Percentiles rank a stretch among this genome's conserved stretches.
These are phyloP conservation scores for Eospalax fontanierii DNA, from an alignment of 2,797 vertebrate species.

Conservation along the genomic window DNA sequence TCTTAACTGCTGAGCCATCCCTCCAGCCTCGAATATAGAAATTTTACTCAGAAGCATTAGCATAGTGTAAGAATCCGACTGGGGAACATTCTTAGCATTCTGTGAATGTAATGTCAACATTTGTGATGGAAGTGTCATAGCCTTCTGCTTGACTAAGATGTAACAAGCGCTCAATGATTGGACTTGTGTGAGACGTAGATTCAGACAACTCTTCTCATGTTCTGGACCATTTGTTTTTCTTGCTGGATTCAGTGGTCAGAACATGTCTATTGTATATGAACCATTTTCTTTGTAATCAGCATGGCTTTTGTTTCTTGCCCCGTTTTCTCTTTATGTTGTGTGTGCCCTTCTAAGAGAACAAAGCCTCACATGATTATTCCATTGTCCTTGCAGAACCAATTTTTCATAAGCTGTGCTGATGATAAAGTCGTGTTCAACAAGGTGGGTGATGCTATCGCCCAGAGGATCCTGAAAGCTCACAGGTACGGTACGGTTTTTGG, in stretches of 20 bases:
- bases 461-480: constrained; percentile 94
- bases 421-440: constrained; percentile 96
- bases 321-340: not conserved
- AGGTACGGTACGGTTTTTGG: no score
- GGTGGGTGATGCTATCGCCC: constrained; percentile 95
- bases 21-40: not conserved
- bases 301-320: not conserved
- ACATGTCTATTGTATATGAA: not conserved
- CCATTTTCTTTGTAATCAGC: not conserved
- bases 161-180: not conserved
- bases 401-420: constrained; percentile 98
- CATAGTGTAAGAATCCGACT: not conserved
- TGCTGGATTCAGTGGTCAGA: not conserved
- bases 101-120: not conserved
- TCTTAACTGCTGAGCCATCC: no score
- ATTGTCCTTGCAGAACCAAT: constrained; percentile 94
- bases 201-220: not conserved
- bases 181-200: not conserved
- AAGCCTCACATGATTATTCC: not conserved
- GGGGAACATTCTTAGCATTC: constrained; percentile 1
- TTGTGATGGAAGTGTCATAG: not conserved
- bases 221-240: not conserved
- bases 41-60: constrained; percentile 53
- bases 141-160: not conserved
- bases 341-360: not conserved